Evolutionary conservation across 2,888 invertebrate species (phyloP), one percentile per base, ranked within the genome.

Genomic region (Trachelus tabidus): DNA sequence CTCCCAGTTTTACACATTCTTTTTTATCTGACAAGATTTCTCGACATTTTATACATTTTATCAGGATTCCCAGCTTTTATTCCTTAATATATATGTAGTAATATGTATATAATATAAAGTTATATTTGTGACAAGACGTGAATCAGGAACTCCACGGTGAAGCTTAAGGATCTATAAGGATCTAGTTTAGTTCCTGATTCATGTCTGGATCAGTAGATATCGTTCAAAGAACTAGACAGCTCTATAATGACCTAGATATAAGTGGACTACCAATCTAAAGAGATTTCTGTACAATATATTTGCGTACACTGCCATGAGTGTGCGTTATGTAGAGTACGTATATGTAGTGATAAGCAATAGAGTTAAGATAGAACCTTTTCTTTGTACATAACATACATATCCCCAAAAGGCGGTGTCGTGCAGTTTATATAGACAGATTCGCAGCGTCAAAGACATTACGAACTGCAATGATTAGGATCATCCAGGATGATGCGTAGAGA

Each of bases 331-430:
- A 71, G 75, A 34, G 78, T 81, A 75, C 81, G 79, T 82, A 76
- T 80, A 77, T 79, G 80, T 80, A 73, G 73, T 73, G 37, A 77
- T 82, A 80, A 76, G 79, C 79, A 83, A 73, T 82, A 81, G 71
- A 71, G 0, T 31, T 81, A 77, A 79, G 69, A 69, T 82, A 81
- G 79, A 79, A 80, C 71, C 79, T 79, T 84, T 83, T 85, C 84
- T 87, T 89, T 91, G 91, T 91, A 91, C 86, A 91, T 91, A 91
- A 91, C 86, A 90, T 85, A 91, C 90, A 91, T 91, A 90, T 90
- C 90, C 84, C 81, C 82, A 83, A 84, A 85, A 85, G 84, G 81
- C 81, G 77, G 85, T 85, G 85, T 86, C 81, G 85, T 88, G 88
- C 86, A 85, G 83, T 89, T 85, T 56, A 56, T 88, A 85, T 87